These are phyloP conservation scores for Invenusta paracnida DNA, from an alignment of 2,888 invertebrate species.

Conservation along the genomic window DNA sequence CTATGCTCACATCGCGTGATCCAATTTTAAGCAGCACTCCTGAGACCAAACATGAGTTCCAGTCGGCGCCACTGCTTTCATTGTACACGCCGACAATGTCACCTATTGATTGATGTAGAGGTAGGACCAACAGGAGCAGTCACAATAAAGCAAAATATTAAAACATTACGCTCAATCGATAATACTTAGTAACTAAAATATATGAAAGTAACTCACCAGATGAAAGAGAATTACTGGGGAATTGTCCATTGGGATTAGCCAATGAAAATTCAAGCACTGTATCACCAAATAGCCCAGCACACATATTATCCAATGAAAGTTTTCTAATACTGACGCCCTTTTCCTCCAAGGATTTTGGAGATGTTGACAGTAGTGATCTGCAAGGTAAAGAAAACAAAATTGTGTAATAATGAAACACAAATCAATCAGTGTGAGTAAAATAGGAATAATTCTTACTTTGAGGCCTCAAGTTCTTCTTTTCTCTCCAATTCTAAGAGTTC, in stretches of 20 bases:
- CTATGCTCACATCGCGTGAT: not conserved
- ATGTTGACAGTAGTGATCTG: not conserved
- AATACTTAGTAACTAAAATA: no score
- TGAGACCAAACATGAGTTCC: not conserved
- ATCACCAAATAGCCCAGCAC: slow-evolving; percentile 4
- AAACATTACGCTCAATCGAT: no score
- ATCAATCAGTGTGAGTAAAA: not conserved
- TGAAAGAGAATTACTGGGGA: not conserved
- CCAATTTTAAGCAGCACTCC: slow-evolving; percentile 8
- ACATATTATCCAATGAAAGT: not conserved
- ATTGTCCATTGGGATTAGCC: not conserved
- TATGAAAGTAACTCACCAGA: not conserved
- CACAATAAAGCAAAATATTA: not conserved
- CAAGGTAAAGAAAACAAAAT: not conserved
- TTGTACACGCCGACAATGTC: slow-evolving; percentile 3
- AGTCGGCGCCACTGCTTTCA: not conserved
- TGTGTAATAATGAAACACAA: not conserved
- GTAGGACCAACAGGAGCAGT: not conserved
- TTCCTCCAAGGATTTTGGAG: slow-evolving; percentile 30
- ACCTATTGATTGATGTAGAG: not conserved
- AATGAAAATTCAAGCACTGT: slow-evolving; percentile 16
- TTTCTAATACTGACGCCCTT: slow-evolving; percentile 33
- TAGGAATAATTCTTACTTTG: not conserved
- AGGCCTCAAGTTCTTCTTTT: slow-evolving; percentile 27
- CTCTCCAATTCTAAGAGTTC: slow-evolving; percentile 29